Percentiles rank a stretch among this genome's conserved stretches.
Evolutionary conservation across 2,888 invertebrate genomes (phyloP).

Genomic region (Agonopterix alstromeriana): DNA sequence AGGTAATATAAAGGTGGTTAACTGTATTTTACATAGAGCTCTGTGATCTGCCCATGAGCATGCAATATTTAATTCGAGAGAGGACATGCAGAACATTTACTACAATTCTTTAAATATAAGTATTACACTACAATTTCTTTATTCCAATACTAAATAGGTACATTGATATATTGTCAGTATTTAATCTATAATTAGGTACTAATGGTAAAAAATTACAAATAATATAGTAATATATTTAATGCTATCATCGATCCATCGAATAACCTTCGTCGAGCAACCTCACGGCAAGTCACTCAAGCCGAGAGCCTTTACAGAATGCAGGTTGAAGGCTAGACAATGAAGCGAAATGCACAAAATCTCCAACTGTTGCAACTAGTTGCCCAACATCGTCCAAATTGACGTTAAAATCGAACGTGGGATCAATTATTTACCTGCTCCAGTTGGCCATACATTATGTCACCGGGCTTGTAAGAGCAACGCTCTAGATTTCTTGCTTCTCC

Average conservation of each 20-base stretch:
- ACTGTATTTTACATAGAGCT: too few species aligned
- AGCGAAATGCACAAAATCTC: constrained; percentile 26
- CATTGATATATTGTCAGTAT: too few species aligned
- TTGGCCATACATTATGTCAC: constrained; percentile 42
- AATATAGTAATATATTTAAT: too few species aligned
- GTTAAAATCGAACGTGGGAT: constrained; percentile 65
- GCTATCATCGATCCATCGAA: constrained; percentile 16
- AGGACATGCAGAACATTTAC: too few species aligned
- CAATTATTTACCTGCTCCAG: constrained; percentile 53
- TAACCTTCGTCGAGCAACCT: constrained; percentile 28
- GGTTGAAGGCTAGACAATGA: constrained; percentile 20
- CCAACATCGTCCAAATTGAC: constrained; percentile 35
- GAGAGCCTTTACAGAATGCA: constrained; percentile 21
- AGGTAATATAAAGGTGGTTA: too few species aligned
- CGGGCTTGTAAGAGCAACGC: constrained; percentile 26
- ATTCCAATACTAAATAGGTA: too few species aligned
- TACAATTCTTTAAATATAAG: too few species aligned
- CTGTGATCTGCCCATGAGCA: too few species aligned
- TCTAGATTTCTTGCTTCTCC: constrained; percentile 33
- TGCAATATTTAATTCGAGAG: too few species aligned
- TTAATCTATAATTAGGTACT: too few species aligned
- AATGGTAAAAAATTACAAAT: too few species aligned
- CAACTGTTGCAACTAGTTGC: constrained; percentile 26
- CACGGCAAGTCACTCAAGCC: constrained; percentile 22
- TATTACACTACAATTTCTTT: too few species aligned